A percentile compares a stretch with the other conserved stretches of the same genome.
phyloP scores from a whole-genome alignment of 2,888 invertebrate species.

The Cosmia pyralina region DNA sequence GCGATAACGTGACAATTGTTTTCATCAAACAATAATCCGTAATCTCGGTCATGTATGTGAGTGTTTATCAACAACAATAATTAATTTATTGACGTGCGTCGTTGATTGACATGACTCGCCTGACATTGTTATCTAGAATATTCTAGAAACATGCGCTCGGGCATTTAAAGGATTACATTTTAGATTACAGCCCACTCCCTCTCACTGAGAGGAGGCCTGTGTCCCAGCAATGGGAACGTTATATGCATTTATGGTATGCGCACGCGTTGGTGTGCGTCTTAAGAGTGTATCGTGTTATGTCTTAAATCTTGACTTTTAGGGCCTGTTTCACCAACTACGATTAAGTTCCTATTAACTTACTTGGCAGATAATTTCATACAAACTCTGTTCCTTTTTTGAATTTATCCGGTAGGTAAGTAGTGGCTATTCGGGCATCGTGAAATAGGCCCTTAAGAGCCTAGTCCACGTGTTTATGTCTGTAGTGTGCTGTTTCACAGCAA shows the following conservation, averaged over 20 bases:
- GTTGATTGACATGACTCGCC: constrained; percentile 17
- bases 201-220: no score
- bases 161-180: background rate
- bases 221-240: no score
- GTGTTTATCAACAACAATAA: constrained; percentile 38
- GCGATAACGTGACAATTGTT: background rate
- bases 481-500: background rate
- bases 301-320: background rate
- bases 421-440: no score
- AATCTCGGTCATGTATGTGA: constrained; percentile 2
- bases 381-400: no score
- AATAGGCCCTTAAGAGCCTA: no score
- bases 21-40: constrained; percentile 4
- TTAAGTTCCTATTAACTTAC: no score
- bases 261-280: constrained; percentile 14
- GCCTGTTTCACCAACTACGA: no score
- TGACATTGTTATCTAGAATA: constrained; percentile 35
- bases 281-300: background rate
- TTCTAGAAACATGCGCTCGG: background rate
- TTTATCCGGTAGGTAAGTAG: no score
- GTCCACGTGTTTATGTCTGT: background rate
- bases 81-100: constrained; percentile 35
- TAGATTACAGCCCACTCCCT: no score
- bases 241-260: background rate
- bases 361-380: no score